Evolutionary conservation across 2,888 invertebrate genomes (phyloP).

Genomic region (Scaptomyza cyrtandrae): DNA sequence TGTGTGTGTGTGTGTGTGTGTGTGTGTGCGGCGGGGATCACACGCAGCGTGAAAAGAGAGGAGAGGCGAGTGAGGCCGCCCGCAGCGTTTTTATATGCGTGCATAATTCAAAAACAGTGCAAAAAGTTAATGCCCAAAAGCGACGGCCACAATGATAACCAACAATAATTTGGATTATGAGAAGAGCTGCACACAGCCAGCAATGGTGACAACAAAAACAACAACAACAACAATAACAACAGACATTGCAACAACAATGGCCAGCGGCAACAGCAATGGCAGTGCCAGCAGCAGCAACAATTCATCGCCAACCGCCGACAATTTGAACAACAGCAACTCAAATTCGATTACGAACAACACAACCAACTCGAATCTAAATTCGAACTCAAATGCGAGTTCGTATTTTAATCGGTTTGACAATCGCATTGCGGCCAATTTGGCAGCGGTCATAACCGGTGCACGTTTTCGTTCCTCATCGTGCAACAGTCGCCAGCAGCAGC

Average conservation of each 20-base stretch:
- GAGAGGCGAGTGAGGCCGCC: conserved; percentile 71
- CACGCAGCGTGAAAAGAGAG: conserved; percentile 54
- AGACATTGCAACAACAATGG: conserved; percentile 15
- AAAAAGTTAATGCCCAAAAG: conserved; percentile 79
- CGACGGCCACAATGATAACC: conserved; percentile 80
- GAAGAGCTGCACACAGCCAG: conserved; percentile 66
- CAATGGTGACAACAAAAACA: conserved; percentile 21
- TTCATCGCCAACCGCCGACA: conserved; percentile 64
- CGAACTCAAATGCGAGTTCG: conserved; percentile 58
- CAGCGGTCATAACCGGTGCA: conserved; percentile 75
- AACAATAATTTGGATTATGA: conserved; percentile 83
- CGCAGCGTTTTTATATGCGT: conserved; percentile 79
- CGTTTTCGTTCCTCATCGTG: conserved; percentile 80
- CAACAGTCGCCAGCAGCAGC: conserved; percentile 59
- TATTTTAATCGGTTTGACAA: conserved; percentile 83
- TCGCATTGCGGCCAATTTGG: conserved; percentile 80
- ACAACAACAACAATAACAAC: conserved; percentile 24
- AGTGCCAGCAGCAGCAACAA: conserved; percentile 70
- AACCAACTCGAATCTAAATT: conserved; percentile 63
- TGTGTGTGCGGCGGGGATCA: conserved; percentile 43
- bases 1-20: conserved; percentile 1
- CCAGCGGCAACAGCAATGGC: conserved; percentile 39
- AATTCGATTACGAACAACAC: conserved; percentile 31
- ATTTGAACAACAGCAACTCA: conserved; percentile 68
- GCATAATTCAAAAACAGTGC: conserved; percentile 77